Conservation (phyloP, 2,797 vertebrate species). For the Gymnothorax javanicus region DNA sequence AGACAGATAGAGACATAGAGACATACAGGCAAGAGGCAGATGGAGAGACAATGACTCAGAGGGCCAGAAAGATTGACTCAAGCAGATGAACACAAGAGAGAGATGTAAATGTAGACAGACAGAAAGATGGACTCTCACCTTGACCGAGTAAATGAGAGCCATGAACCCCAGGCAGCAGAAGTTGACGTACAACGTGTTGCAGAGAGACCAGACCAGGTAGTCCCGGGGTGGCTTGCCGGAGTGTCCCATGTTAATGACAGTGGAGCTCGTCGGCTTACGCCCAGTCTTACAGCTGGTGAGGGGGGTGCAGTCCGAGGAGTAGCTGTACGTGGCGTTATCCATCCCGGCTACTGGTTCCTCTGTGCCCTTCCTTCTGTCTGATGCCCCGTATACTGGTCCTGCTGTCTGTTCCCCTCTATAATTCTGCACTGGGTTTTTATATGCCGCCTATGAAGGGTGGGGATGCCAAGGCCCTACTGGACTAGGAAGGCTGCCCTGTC, state of each 20-base stretch:
- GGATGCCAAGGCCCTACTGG: slow-evolving; percentile 49
- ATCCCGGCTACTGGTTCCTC: slow-evolving; percentile 49
- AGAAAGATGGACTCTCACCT: slow-evolving; percentile 65
- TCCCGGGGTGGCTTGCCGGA: slow-evolving; percentile 66
- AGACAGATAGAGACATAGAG: neutral
- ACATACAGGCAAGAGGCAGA: neutral
- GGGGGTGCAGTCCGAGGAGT: slow-evolving; percentile 76
- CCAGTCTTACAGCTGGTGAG: slow-evolving; percentile 73
- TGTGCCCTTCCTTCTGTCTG: neutral
- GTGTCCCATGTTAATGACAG: slow-evolving; percentile 73
- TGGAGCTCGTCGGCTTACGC: slow-evolving; percentile 67
- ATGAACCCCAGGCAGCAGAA: slow-evolving; percentile 84
- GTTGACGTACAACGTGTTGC: slow-evolving; percentile 82
- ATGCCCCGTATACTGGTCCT: slow-evolving; percentile 17
- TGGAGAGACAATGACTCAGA: too few species aligned
- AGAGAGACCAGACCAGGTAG: slow-evolving; percentile 81
- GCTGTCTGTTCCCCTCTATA: neutral
- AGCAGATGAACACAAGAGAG: neutral
- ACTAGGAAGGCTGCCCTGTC: slow-evolving; percentile 63
- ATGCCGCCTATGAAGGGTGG: slow-evolving; percentile 47
- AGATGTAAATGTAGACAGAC: too few species aligned
- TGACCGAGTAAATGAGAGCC: slow-evolving; percentile 82
- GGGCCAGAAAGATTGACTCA: neutral
- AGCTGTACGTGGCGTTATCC: slow-evolving; percentile 81
- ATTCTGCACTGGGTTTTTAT: slow-evolving; percentile 56